Base-by-base conservation (phyloP, 2,797 vertebrate genomes). In the Remorina albescens region DNA sequence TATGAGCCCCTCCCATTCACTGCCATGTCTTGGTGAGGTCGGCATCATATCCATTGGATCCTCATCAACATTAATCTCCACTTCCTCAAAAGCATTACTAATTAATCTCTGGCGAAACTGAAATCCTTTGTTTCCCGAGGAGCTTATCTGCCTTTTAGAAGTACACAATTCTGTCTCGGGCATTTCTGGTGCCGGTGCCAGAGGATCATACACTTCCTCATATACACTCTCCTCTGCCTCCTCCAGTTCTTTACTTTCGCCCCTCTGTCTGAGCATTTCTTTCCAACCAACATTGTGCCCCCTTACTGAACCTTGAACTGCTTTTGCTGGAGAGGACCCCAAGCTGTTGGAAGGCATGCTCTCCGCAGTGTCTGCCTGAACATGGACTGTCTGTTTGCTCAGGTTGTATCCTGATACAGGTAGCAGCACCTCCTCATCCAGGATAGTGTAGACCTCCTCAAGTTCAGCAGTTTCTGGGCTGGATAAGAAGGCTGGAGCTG, bases 41-140 rank as follows among this genome's bases (percentile, higher is more conserved):
- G 88, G 19, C 8, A 83, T 67, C 4, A 72, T 73, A 11, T 95
- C 95, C 68, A 92, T 74, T 8, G 93, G 91, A 73, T 95, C 96
- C 53, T 94, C 96, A 46, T 96, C 95, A 1, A 95, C 96, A 60
- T 94, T 96, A 2, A 94, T 77, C 78, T 96, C 96, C 1, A 96
- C 68, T 84, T 97, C 97, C 72, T 92, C 85, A 47, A 96, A 94
- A 65, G 92, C 93, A 74, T 95, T 96, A 65, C 86, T 88, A 64
- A 80, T 87, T 1, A 92, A 92, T 80, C 91, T 85, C 21, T 93
- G 74, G 56, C 86, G 89, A 34, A 94, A 26, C 9, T 88, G 82
- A 47, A 90, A 92, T 42, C 80, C 80, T 12, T 71, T 53, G 28
- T 90, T 89, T 46, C 83, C 74, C 49, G 91, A 85, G 49, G 88